These are phyloP conservation scores for Lethenteron reissneri DNA, from an alignment of 2,113 vertebrate genomes.

Conservation along the genomic window DNA sequence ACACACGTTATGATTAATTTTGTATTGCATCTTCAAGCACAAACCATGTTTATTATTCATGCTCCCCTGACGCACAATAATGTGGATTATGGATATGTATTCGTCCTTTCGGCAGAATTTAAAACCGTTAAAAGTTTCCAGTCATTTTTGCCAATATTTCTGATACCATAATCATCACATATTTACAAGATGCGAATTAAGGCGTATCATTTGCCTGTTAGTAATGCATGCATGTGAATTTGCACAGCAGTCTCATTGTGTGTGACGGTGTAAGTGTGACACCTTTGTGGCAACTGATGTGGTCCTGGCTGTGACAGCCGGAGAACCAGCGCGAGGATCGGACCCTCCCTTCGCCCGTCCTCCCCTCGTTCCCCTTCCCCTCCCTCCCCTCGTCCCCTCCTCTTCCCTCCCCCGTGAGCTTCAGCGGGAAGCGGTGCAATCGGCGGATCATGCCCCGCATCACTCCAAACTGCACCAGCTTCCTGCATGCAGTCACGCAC, in stretches of 20 bases:
- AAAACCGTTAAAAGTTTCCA: no score
- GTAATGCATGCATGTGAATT: not conserved
- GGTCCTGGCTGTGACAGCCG: conserved; percentile 83
- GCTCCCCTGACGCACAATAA: no score
- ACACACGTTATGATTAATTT: no score
- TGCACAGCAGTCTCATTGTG: not conserved
- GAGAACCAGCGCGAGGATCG: conserved; percentile 65
- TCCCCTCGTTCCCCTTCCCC: no score
- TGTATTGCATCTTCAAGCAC: no score
- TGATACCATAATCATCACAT: no score
- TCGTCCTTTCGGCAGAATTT: no score
- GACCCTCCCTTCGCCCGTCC: conserved; percentile 41
- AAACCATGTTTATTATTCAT: no score
- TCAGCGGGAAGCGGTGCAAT: conserved; percentile 84
- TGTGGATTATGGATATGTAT: no score
- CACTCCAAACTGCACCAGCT: conserved; percentile 79
- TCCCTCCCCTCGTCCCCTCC: not conserved
- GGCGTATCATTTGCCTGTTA: not conserved
- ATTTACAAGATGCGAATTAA: not conserved
- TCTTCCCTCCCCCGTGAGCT: conserved; percentile 22
- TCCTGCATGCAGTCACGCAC: conserved; percentile 23
- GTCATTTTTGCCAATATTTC: no score
- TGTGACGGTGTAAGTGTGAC: conserved; percentile 1
- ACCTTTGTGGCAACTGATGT: conserved; percentile 98
- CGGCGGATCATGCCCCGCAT: conserved; percentile 82